Percentiles rank a stretch among this genome's conserved stretches.
These are phyloP conservation scores for Parapristionchus giblindavisi DNA, from an alignment of 2,888 invertebrate species.

Conservation along the genomic window DNA sequence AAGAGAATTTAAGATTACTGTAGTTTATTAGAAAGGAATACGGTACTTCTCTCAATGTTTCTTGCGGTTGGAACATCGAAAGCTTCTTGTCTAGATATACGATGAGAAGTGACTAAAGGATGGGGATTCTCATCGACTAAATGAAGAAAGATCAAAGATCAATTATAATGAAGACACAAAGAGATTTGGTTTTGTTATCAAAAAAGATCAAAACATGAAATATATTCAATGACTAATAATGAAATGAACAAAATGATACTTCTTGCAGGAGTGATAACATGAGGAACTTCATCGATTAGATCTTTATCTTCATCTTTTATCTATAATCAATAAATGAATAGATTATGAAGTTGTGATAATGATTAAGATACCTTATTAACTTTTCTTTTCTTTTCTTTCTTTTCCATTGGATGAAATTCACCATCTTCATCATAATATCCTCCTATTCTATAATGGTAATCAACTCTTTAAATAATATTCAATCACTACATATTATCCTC, in stretches of 20 bases:
- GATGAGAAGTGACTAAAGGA: constrained; percentile 17
- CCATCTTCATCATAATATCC: constrained; percentile 39
- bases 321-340: neutral
- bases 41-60: constrained; percentile 3
- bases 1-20: constrained; percentile 1
- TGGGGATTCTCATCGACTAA: constrained; percentile 23
- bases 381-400: constrained; percentile 9
- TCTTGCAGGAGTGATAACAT: constrained; percentile 13
- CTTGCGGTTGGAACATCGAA: neutral
- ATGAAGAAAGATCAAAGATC: neutral
- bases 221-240: neutral
- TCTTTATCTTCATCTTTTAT: neutral
- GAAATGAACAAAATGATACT: neutral
- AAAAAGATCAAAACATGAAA: too few species aligned
- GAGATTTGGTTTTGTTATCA: too few species aligned
- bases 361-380: neutral
- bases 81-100: neutral
- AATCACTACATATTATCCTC: neutral
- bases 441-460: constrained; percentile 12
- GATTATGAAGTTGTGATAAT: neutral
- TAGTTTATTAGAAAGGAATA: neutral
- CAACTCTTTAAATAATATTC: neutral
- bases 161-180: too few species aligned
- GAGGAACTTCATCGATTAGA: constrained; percentile 28
- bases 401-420: constrained; percentile 28